A percentile compares a stretch with the other conserved stretches of the same genome.
Evolutionary conservation across 2,888 invertebrate genomes (phyloP).

Genomic region (Oscheius sp.): DNA sequence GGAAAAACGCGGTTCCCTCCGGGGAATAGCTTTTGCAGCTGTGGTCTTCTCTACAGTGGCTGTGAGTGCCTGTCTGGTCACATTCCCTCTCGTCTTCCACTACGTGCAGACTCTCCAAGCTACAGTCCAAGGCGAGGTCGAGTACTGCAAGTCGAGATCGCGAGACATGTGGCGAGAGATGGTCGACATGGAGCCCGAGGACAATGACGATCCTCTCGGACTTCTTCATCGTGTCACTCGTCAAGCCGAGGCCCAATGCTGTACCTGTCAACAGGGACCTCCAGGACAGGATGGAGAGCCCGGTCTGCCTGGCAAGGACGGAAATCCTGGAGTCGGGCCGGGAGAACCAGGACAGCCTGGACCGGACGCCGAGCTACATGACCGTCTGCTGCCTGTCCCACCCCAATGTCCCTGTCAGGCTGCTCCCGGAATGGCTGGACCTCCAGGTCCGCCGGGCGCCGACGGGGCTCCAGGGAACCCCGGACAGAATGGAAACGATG

Average conservation of each 20-base stretch:
- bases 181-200: conserved; percentile 70
- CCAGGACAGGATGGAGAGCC: conserved; percentile 67
- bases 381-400: conserved; percentile 71
- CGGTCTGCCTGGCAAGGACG: conserved; percentile 62
- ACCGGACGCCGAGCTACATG: conserved; percentile 71
- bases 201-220: conserved; percentile 58
- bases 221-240: conserved; percentile 66
- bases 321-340: conserved; percentile 68
- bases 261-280: conserved; percentile 71
- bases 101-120: conserved; percentile 73
- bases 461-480: conserved; percentile 68
- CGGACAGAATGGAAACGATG: conserved; percentile 63
- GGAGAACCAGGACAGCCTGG: conserved; percentile 68
- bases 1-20: conserved; percentile 49
- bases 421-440: conserved; percentile 82
- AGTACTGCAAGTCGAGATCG: conserved; percentile 70
- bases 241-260: conserved; percentile 70
- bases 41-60: conserved; percentile 69
- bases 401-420: conserved; percentile 71
- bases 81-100: conserved; percentile 73
- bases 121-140: conserved; percentile 72
- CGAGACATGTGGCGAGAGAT: conserved; percentile 73
- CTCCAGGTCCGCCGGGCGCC: conserved; percentile 70
- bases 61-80: conserved; percentile 71
- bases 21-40: conserved; percentile 62